phyloP scores from a whole-genome alignment of 2,797 vertebrate species.

The Pempheris klunzingeri region DNA sequence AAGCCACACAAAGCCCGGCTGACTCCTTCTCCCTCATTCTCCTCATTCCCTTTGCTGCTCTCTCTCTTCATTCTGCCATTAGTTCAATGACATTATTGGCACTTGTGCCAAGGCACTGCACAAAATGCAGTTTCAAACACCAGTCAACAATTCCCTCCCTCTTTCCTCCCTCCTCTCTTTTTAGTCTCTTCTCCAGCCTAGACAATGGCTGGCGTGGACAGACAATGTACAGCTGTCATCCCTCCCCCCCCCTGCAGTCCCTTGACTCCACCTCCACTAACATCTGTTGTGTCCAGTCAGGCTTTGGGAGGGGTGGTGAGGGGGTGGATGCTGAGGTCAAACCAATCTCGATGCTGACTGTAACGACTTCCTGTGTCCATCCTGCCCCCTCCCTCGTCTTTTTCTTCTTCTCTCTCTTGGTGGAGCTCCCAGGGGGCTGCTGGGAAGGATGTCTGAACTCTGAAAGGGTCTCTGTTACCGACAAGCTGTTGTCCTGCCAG shows the following conservation, averaged over 20 bases:
- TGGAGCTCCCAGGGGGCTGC: conserved; percentile 47
- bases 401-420: conserved; percentile 42
- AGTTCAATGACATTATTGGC: conserved; percentile 52
- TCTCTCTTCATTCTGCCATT: conserved; percentile 43
- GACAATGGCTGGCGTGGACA: conserved; percentile 77
- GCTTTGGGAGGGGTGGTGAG: conserved; percentile 52
- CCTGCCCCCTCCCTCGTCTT: conserved; percentile 7
- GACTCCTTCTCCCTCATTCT: conserved; percentile 12
- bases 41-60: conserved; percentile 18
- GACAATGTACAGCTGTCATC: conserved; percentile 84
- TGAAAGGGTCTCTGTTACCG: conserved; percentile 75
- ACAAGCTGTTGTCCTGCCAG: conserved; percentile 61
- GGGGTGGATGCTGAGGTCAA: conserved; percentile 75
- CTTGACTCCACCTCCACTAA: conserved; percentile 71
- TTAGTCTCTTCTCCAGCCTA: conserved; percentile 29
- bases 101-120: conserved; percentile 48
- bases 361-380: conserved; percentile 78
- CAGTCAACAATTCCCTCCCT: conserved; percentile 32
- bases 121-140: conserved; percentile 57
- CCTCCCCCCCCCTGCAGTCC: conserved; percentile 2
- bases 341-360: conserved; percentile 78
- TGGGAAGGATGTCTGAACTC: conserved; percentile 65
- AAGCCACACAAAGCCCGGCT: conserved; percentile 15
- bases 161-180: conserved; percentile 14
- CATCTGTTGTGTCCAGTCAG: conserved; percentile 85